phyloP scores from a whole-genome alignment of 2,888 invertebrate genomes.

The Hypomecis punctinalis region DNA sequence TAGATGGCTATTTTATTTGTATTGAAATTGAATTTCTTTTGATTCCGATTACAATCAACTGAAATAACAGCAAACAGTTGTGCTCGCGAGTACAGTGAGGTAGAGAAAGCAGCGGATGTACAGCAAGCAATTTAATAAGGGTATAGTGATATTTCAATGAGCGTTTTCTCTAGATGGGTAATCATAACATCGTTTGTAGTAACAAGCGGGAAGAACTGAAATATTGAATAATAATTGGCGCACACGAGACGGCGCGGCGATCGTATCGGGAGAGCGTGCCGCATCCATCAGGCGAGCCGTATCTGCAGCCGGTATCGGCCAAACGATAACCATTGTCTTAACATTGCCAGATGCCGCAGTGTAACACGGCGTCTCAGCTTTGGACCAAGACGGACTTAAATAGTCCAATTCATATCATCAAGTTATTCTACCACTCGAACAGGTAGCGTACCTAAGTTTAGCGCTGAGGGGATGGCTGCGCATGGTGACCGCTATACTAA shows the following conservation, averaged over 20 bases:
- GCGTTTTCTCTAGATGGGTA: conserved; percentile 7
- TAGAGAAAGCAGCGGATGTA: no score
- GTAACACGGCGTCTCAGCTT: conserved; percentile 17
- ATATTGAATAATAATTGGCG: conserved; percentile 84
- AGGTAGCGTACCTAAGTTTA: no score
- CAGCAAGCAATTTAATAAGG: not conserved
- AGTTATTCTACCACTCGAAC: no score
- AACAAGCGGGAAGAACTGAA: conserved; percentile 42
- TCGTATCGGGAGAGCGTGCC: conserved; percentile 79
- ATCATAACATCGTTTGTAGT: conserved; percentile 16
- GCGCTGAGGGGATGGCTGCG: no score
- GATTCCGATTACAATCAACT: no score
- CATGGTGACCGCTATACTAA: no score
- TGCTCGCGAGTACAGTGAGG: no score
- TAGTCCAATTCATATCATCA: not conserved
- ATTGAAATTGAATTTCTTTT: no score
- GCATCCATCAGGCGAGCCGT: conserved; percentile 78
- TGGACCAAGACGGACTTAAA: not conserved
- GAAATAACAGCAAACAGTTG: no score
- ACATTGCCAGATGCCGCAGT: conserved; percentile 32
- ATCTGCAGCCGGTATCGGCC: conserved; percentile 72
- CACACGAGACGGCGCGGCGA: conserved; percentile 71
- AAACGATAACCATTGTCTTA: conserved; percentile 80
- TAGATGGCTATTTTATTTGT: no score
- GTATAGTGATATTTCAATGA: not conserved